A percentile compares a stretch with the other conserved stretches of the same genome.
These are phyloP conservation scores for Siderastrea radians DNA, from an alignment of 92 coral and sea anemone genomes.

Conservation along the genomic window DNA sequence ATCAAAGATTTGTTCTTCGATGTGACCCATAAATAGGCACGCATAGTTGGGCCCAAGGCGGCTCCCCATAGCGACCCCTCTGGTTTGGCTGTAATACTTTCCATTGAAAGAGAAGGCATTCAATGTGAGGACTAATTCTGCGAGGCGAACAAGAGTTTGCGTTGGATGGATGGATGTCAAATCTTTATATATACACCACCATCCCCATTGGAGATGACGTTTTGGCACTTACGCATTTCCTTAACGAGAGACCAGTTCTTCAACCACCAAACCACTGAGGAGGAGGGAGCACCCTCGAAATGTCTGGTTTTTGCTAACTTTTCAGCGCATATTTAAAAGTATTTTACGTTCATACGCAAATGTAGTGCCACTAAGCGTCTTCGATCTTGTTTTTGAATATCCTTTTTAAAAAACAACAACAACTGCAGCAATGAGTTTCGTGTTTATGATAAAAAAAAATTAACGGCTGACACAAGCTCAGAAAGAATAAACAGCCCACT, in stretches of 20 bases:
- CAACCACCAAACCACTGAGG: background rate
- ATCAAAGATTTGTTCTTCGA: background rate
- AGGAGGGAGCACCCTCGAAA: too few relatives aligned
- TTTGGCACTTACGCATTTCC: background rate
- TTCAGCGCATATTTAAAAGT: too few relatives aligned
- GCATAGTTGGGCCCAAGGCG: background rate
- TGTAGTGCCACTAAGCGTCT: constrained; percentile 11
- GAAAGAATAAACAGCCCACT: too few relatives aligned
- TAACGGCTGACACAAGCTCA: too few relatives aligned
- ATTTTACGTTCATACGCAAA: too few relatives aligned
- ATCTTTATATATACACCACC: background rate
- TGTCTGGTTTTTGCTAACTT: too few relatives aligned
- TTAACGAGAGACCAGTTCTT: background rate
- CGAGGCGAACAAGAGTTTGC: constrained; percentile 11
- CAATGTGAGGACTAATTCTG: constrained; percentile 34
- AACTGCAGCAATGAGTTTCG: too few relatives aligned
- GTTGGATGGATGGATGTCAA: constrained; percentile 3
- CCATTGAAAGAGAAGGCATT: constrained; percentile 23
- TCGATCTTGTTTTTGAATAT: background rate
- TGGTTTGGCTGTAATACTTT: constrained; percentile 2
- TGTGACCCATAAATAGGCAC: background rate
- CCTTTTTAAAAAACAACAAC: background rate
- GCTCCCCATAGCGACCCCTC: constrained; percentile 29
- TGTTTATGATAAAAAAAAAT: too few relatives aligned
- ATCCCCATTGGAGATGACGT: too few relatives aligned